A percentile compares a stretch with the other conserved stretches of the same genome.
Conservation (phyloP, 2,888 invertebrate species). For the Epirrhoe tristata region DNA sequence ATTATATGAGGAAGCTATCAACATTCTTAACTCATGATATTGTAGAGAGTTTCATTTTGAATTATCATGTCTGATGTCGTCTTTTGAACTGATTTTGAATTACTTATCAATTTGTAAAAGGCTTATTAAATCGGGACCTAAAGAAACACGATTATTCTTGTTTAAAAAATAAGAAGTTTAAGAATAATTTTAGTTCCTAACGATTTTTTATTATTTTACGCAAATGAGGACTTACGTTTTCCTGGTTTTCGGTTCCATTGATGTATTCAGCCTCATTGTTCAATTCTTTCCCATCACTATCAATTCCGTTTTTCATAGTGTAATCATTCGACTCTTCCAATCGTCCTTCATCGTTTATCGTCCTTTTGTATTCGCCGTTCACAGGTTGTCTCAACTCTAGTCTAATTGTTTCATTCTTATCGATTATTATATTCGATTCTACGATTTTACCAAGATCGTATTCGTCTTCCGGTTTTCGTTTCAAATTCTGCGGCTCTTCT, state of each 20-base stretch:
- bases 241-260: constrained; percentile 55
- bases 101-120: too few species aligned
- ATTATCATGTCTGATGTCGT: too few species aligned
- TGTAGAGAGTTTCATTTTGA: neutral
- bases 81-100: too few species aligned
- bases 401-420: constrained; percentile 68
- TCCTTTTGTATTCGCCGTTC: constrained; percentile 45
- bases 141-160: too few species aligned
- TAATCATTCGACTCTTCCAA: constrained; percentile 52
- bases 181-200: too few species aligned
- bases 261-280: constrained; percentile 52
- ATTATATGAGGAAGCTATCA: constrained; percentile 24
- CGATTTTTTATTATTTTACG: too few species aligned
- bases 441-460: constrained; percentile 63
- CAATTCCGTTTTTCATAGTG: constrained; percentile 55
- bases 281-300: constrained; percentile 52
- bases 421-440: constrained; percentile 69
- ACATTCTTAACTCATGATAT: constrained; percentile 3
- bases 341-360: constrained; percentile 36
- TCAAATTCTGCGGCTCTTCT: constrained; percentile 55
- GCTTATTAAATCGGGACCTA: too few species aligned
- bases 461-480: constrained; percentile 60
- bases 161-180: too few species aligned
- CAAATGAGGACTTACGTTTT: constrained; percentile 19
- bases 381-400: constrained; percentile 64